phyloP scores from a whole-genome alignment of 2,797 vertebrate species.

The Hoplostethus mediterraneus region DNA sequence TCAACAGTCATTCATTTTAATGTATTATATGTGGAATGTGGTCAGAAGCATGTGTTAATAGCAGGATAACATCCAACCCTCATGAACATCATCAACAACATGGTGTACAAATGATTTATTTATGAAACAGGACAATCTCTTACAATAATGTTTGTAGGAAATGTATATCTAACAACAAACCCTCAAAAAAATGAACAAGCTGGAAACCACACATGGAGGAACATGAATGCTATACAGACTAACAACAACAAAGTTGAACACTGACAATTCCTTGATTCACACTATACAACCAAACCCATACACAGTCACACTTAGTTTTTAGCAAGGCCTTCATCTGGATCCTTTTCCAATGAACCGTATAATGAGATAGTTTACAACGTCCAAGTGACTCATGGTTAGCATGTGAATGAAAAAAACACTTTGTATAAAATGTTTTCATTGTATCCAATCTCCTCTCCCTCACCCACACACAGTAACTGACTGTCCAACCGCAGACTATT shows the following conservation, averaged over 20 bases:
- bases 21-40: too few relatives aligned
- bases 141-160: conserved; percentile 75
- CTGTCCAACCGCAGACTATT: conserved; percentile 24
- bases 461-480: conserved; percentile 15
- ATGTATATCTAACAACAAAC: conserved; percentile 77
- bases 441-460: conserved; percentile 24
- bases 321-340: conserved; percentile 49
- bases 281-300: conserved; percentile 44
- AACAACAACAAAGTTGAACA: conserved; percentile 47
- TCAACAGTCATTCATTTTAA: too few relatives aligned
- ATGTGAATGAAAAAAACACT: conserved; percentile 39
- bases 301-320: conserved; percentile 51
- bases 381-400: conserved; percentile 38
- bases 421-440: conserved; percentile 42
- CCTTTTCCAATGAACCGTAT: conserved; percentile 45
- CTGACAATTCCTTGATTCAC: conserved; percentile 50
- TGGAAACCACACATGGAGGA: conserved; percentile 60
- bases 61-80: not conserved
- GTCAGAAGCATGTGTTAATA: too few relatives aligned
- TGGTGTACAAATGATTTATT: conserved; percentile 80
- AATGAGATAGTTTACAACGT: conserved; percentile 46
- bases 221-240: conserved; percentile 61
- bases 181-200: conserved; percentile 64
- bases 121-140: conserved; percentile 76
- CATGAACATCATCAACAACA: conserved; percentile 34